Evolutionary conservation across 2,797 vertebrate genomes (phyloP).

Genomic region (Chromis chromis): DNA sequence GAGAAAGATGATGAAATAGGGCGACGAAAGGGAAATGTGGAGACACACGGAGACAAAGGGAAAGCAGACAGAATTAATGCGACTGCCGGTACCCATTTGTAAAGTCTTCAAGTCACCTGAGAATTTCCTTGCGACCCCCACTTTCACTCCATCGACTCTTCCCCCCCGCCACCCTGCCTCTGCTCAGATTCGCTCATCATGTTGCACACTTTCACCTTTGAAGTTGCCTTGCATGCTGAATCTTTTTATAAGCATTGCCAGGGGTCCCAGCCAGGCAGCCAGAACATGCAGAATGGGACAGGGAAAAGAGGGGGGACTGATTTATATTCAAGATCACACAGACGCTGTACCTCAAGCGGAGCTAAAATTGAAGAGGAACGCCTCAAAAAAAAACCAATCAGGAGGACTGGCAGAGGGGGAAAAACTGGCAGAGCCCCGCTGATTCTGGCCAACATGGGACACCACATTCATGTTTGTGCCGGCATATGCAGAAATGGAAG

Average conservation of each 20-base stretch:
- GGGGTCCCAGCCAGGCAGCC: constrained; percentile 67
- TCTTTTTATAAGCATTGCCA: constrained; percentile 72
- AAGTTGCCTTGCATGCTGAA: constrained; percentile 75
- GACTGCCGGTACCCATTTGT: constrained; percentile 58
- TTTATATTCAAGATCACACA: constrained; percentile 75
- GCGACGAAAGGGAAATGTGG: constrained; percentile 24
- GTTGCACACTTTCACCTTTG: constrained; percentile 76
- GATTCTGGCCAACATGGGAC: constrained; percentile 53
- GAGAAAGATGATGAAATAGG: constrained; percentile 60
- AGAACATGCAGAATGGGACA: constrained; percentile 61
- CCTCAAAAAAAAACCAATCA: constrained; percentile 45
- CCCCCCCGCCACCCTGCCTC: constrained; percentile 1
- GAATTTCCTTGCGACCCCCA: constrained; percentile 42
- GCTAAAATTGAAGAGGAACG: constrained; percentile 49
- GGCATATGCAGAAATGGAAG: constrained; percentile 37
- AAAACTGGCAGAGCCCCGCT: constrained; percentile 21
- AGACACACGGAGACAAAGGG: constrained; percentile 52
- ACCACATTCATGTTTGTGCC: constrained; percentile 17
- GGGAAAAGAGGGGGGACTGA: constrained; percentile 46
- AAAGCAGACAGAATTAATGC: constrained; percentile 52
- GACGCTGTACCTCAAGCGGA: constrained; percentile 68
- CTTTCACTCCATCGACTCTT: constrained; percentile 42
- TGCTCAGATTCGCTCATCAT: constrained; percentile 51
- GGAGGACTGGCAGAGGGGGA: constrained; percentile 19
- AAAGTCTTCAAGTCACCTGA: constrained; percentile 57